Base-by-base conservation (phyloP, 2,797 vertebrate species). In the Sebastes oblongus region DNA sequence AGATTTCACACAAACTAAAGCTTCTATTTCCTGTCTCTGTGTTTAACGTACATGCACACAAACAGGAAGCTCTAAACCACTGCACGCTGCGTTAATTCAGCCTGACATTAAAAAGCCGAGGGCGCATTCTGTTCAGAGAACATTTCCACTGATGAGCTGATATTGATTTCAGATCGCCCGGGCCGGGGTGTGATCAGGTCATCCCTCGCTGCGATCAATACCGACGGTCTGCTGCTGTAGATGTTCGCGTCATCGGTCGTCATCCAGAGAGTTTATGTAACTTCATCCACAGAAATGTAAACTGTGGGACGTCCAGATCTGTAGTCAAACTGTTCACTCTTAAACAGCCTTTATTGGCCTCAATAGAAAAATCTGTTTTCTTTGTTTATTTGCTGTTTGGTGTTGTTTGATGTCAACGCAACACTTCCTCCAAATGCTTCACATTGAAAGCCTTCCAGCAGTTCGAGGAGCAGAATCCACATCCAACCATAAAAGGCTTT, bases 161-260 rank as follows among this genome's bases (percentile, higher is more conserved):
- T 34, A 92, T 88, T 50, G 92, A 92, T 88, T 86, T 74, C 69
- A 20, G 74, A 88, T 85, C 3, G 24, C 22, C 22, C 8, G 72
- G 39, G 56, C 68, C 3, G 3, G 6, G 32, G 36, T 75, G 55
- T 68, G 82, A 85, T 77, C 13, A 16, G 76, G 73, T 80, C 86
- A 32, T 18, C 66, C 42, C 77, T 55, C 56, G 24, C 77, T 12
- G 75, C 0, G 58, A 71, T 89, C 88, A 1, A 90, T 89, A 25
- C 16, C n/a, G 24, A 22, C 69, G 6, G 79, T 77, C 84, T 77
- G 85, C 68, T 77, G 85, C 68, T 32, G 66, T 14, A 24, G n/a
- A 67, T 29, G 64, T 77, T 4, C 54, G 64, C 86, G 82, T 69
- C 88, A 77, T 2, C n/a, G 3, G 39, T 74, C 50, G 83, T 52